Conservation (phyloP, 2,113 vertebrate genomes). For the Petromus typicus region DNA sequence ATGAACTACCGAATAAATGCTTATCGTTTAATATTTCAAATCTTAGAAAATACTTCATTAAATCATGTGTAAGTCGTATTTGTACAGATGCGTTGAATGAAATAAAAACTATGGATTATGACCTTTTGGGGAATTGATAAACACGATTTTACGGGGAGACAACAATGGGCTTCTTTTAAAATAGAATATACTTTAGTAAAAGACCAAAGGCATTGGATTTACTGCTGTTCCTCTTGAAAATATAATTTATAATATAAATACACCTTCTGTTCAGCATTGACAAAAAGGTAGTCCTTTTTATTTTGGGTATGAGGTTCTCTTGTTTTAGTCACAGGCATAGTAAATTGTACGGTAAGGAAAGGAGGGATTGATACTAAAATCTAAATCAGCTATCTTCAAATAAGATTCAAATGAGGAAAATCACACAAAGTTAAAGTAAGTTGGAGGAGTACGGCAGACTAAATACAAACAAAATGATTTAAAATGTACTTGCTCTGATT, state of each 20-base stretch:
- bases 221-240: constrained; percentile 35
- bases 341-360: constrained; percentile 41
- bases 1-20: constrained; percentile 60
- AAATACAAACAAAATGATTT: constrained; percentile 56
- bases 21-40: constrained; percentile 25
- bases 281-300: constrained; percentile 63
- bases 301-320: not conserved
- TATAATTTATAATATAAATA: constrained; percentile 48
- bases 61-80: constrained; percentile 28
- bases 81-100: constrained; percentile 41
- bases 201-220: constrained; percentile 27
- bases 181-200: constrained; percentile 65
- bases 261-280: constrained; percentile 42
- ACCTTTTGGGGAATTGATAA: constrained; percentile 59
- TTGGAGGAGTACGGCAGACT: constrained; percentile 4
- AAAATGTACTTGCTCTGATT: constrained; percentile 39
- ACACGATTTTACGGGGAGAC: constrained; percentile 54
- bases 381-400: constrained; percentile 39
- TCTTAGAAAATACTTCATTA: constrained; percentile 68
- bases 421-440: constrained; percentile 44
- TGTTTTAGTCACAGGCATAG: constrained; percentile 14
- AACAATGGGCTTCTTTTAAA: constrained; percentile 55
- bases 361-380: constrained; percentile 60
- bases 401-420: constrained; percentile 54
- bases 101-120: constrained; percentile 48